These are phyloP conservation scores for Eospalax fontanierii DNA, from an alignment of 2,797 vertebrate genomes.

Conservation along the genomic window DNA sequence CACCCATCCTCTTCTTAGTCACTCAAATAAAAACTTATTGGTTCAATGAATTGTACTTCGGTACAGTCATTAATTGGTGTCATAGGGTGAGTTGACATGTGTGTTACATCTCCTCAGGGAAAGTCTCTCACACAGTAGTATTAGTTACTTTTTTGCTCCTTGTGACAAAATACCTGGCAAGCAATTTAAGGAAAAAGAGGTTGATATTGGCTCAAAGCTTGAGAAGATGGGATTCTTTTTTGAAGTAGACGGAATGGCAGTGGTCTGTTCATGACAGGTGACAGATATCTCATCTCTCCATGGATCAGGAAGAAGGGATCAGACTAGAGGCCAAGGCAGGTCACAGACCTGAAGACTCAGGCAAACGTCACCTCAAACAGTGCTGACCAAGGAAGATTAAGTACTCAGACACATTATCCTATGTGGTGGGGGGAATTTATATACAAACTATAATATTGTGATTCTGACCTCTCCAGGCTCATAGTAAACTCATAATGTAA, in stretches of 20 bases:
- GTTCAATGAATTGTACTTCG: background rate
- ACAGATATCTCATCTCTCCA: background rate
- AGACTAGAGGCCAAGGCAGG: background rate
- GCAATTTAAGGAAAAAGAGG: background rate
- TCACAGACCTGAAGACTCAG: too few relatives aligned
- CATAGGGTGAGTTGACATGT: too few relatives aligned
- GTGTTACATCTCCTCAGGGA: background rate
- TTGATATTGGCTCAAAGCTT: background rate
- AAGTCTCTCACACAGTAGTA: background rate
- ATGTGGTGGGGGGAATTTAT: too few relatives aligned
- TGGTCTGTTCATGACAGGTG: background rate
- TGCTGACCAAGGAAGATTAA: too few relatives aligned
- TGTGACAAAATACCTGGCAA: background rate
- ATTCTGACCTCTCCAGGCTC: too few relatives aligned
- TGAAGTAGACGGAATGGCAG: background rate
- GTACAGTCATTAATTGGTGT: too few relatives aligned
- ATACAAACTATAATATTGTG: too few relatives aligned
- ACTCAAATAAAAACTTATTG: background rate
- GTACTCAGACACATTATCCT: too few relatives aligned
- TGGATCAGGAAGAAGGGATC: background rate
- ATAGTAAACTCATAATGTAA: too few relatives aligned
- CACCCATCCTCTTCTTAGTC: background rate
- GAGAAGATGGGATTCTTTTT: background rate
- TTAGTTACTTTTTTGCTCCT: background rate
- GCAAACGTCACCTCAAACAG: too few relatives aligned